Percentiles rank a stretch among this genome's conserved stretches.
These are phyloP conservation scores for Anguilla megastoma DNA, from an alignment of 2,797 vertebrate genomes.

Conservation along the genomic window DNA sequence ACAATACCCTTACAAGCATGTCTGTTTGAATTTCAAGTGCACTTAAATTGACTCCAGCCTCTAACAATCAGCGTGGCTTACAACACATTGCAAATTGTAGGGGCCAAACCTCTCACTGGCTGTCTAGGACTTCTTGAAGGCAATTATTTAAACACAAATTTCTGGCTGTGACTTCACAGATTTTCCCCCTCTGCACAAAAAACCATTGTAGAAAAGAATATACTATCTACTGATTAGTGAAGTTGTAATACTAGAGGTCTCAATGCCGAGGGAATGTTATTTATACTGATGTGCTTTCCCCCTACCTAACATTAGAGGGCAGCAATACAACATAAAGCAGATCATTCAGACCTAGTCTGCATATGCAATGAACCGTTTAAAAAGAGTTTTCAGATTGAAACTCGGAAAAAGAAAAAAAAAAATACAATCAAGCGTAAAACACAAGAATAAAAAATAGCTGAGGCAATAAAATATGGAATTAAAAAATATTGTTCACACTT, in stretches of 20 bases:
- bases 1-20: background rate
- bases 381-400: background rate
- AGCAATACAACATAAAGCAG: background rate
- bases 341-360: background rate
- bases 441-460: background rate
- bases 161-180: background rate
- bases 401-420: too few species aligned
- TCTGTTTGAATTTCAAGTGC: background rate
- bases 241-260: background rate
- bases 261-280: background rate
- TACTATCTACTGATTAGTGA: background rate
- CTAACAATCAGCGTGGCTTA: background rate
- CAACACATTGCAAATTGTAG: background rate
- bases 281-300: background rate
- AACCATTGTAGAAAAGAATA: background rate
- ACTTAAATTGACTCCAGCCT: background rate
- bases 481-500: background rate
- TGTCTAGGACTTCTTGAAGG: background rate
- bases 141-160: background rate
- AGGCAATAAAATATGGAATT: background rate
- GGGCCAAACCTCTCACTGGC: background rate
- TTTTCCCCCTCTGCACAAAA: background rate
- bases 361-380: background rate
- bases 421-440: background rate
- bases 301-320: background rate